Evolutionary conservation across 2,797 vertebrate species (phyloP), one percentile per base, ranked within the genome.

Genomic region (Ctenochaetus hawaiiensis): DNA sequence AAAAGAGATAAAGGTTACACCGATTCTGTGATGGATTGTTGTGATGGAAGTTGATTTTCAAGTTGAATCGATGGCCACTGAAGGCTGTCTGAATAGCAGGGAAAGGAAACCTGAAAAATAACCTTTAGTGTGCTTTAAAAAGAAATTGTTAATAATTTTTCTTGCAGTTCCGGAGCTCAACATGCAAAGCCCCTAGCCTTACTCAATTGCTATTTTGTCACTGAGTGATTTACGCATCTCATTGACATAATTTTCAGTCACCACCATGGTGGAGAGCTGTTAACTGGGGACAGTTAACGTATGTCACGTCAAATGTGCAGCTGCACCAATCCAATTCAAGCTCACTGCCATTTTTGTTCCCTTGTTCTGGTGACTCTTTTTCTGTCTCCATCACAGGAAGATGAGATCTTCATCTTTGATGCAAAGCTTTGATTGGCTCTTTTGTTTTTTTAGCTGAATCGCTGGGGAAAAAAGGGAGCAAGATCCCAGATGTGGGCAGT

Each of bases 11-110:
- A 62, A 75, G 66, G 70, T 63, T 18, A 64, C 66, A 43, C 17
- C 0, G 5, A 52, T 30, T 67, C 53, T 61, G 22, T 61, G 82
- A 78, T 48, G 34, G 71, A 59, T 58, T 62, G 58, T 75, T 22
- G 23, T 11, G 26, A 57, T 23, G 17, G 52, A 44, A 63, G 51
- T 61, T 66, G 11, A 66, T 69, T 59, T 74, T 56, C 6, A 52
- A 41, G 47, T 67, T 54, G 12, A 67, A 34, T 45, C 22, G 37
- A 77, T 66, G 51, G 34, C 17, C 37, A 64, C 54, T 54, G 57
- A 71, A 58, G 26, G 20, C 34, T 54, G 49, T 75, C 23, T 52
- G 10, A 68, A 59, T 62, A 20, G 20, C 2, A 45, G 58, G 12
- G 17, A 60, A 64, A 54, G 14, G 37, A 53, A 82, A 62, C 14